Conservation (phyloP, 2,888 invertebrate species). For the Thumatha senex region DNA sequence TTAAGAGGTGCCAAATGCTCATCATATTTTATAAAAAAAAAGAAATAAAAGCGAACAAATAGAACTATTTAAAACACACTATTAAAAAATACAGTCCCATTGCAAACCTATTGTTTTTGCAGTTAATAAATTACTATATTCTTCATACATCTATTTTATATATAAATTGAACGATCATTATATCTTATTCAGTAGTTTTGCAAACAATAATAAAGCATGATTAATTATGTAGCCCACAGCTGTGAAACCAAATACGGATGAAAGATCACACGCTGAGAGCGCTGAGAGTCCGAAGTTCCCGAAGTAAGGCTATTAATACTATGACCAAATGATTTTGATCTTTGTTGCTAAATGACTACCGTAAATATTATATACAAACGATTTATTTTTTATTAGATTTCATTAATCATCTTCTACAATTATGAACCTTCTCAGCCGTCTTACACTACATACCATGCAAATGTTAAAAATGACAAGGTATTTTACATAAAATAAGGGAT, state of each 20-base stretch:
- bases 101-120: background rate
- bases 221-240: background rate
- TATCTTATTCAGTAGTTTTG: background rate
- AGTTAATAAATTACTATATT: background rate
- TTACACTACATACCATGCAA: too few species aligned
- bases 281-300: background rate
- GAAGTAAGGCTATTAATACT: background rate
- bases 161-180: background rate
- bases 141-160: background rate
- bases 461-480: too few species aligned
- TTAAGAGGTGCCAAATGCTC: too few species aligned
- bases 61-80: too few species aligned
- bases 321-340: background rate
- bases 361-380: background rate
- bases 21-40: too few species aligned
- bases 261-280: constrained; percentile 5
- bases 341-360: background rate
- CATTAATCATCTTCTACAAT: too few species aligned
- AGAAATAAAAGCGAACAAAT: too few species aligned
- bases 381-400: background rate
- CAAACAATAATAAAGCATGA: background rate
- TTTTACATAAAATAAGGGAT: too few species aligned
- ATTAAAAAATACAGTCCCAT: too few species aligned
- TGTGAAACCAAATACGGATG: constrained; percentile 1
- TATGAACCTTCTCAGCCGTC: too few species aligned